phyloP scores from a whole-genome alignment of 37 sponge, comb jelly and placozoan genomes.

The Mnemiopsis leidyi region DNA sequence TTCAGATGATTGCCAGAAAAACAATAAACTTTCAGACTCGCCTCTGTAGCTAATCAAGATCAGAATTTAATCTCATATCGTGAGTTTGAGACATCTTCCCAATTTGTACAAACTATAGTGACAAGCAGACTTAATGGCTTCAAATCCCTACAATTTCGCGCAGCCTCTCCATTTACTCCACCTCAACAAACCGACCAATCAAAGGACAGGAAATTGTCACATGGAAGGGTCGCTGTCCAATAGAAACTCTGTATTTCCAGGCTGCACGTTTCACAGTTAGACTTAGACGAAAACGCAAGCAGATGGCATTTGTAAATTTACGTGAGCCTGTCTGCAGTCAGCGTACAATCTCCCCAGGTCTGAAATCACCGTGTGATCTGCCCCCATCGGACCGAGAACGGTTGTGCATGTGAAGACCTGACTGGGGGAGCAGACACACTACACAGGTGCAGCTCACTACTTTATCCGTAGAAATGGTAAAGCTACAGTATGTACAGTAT shows the following conservation, averaged over 20 bases:
- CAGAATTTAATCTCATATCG: not conserved
- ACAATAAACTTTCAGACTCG: not conserved
- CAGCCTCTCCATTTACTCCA: not conserved
- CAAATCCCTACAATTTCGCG: not conserved
- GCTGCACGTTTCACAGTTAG: not conserved
- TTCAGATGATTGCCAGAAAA: not conserved
- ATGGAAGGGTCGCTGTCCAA: not conserved
- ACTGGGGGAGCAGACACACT: no score
- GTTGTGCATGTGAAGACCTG: not conserved
- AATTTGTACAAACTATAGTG: not conserved
- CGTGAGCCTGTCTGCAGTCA: not conserved
- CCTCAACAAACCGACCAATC: not conserved
- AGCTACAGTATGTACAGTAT: no score
- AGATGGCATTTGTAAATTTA: not conserved
- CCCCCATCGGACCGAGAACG: no score
- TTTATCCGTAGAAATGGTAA: no score
- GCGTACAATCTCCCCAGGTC: not conserved
- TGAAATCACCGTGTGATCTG: no score
- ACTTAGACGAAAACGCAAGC: not conserved
- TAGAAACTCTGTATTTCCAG: not conserved
- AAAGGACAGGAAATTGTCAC: not conserved
- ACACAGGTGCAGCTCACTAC: no score
- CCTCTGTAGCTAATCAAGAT: not conserved
- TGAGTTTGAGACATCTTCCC: not conserved
- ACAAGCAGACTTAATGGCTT: not conserved